Conservation (phyloP, 2,797 vertebrate genomes). For the Gila robusta region DNA sequence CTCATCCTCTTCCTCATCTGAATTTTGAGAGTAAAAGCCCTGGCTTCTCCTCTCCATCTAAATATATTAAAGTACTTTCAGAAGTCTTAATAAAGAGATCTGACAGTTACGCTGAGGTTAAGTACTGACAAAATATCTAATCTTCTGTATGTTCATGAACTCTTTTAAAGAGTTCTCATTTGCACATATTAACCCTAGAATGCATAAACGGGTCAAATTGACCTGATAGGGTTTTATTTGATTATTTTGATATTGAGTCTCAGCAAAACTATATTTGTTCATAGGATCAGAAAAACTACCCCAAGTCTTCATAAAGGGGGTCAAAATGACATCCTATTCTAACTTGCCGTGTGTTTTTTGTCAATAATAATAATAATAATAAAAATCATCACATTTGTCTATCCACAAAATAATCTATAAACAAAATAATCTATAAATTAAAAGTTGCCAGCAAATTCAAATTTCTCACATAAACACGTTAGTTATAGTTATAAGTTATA, state of each 20-base stretch:
- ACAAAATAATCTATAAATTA: background rate
- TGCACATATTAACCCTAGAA: constrained; percentile 27
- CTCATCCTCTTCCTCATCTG: constrained; percentile 91
- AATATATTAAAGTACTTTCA: constrained; percentile 59
- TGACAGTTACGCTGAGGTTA: constrained; percentile 34
- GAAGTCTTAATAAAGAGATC: constrained; percentile 53
- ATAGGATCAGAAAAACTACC: background rate
- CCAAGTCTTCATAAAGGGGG: background rate
- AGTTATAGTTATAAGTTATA: background rate
- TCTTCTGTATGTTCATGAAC: background rate
- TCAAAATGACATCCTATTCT: constrained; percentile 2
- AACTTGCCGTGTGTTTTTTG: background rate
- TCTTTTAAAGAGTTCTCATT: background rate
- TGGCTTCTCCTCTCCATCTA: constrained; percentile 88
- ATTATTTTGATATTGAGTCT: constrained; percentile 1
- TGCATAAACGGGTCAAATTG: constrained; percentile 5
- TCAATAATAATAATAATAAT: background rate
- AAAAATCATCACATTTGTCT: background rate
- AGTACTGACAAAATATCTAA: constrained; percentile 7
- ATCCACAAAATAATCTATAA: background rate
- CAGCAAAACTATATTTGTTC: background rate
- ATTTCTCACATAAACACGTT: background rate
- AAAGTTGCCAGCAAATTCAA: background rate
- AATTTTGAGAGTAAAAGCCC: constrained; percentile 84
- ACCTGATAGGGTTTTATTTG: background rate